Base-by-base conservation (phyloP, 2,888 invertebrate genomes). In the Andricus quercusramuli region DNA sequence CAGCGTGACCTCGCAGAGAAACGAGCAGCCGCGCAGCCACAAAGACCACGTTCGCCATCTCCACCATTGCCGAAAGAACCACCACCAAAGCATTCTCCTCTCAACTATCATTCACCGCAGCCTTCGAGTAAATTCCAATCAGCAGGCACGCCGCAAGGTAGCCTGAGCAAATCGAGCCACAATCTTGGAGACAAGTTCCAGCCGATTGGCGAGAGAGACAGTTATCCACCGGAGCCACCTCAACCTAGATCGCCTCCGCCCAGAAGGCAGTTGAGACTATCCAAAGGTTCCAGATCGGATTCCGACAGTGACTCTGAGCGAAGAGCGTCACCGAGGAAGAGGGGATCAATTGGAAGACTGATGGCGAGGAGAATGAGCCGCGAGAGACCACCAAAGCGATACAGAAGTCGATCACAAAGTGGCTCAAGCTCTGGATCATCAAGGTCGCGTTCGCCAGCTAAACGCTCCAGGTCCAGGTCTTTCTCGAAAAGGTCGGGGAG, bases 391-490 rank as follows among this genome's bases (percentile, higher is more conserved):
- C 83, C 83, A 0, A 89, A 90, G 66, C 89, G 91, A 17, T 89
- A 91, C n/a, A 86, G 91, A 68, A 93, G 93, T 82, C 91, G 93
- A 41, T 94, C 94, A 2, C 93, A 93, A 64, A 94, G 94, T 82
- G 93, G 93, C 15, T 96, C 96, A 0, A 95, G 95, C 2, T 95
- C 95, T 0, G 95, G 95, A 86, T 95, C 95, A 85, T 95, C 95
- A 89, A 94, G 95, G 1, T 95, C 96, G 3, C 94, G 95, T 20
- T 95, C 95, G 3, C 47, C 47, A 17, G 94, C 94, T 9, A 94
- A 95, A 5, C 93, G 94, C 11, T 93, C 94, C 13, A 93, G 94
- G 68, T 95, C 94, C 0, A 87, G 93, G 13, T 93, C 93, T 0
- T 92, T 92, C 80, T 92, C 92, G 2, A 70, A 20, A 29, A 86